These are phyloP conservation scores for Sus scrofa DNA, from an alignment of 2,113 vertebrate species.

Conservation along the genomic window T2T-Sscrofa CM000817.6:105888501-105889000, in stretches of 20 bases:
- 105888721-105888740: conserved; percentile 89
- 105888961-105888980: neutral
- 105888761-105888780: conserved; percentile 90
- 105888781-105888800: conserved; percentile 90
- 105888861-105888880: conserved; percentile 92
- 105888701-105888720: conserved; percentile 92
- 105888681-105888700: conserved; percentile 91
- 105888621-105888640: conserved; percentile 91
- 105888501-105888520: conserved; percentile 90
- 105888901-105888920: conserved; percentile 84
- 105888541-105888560: conserved; percentile 89
- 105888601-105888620: conserved; percentile 87
- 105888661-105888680: conserved; percentile 89
- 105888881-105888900: conserved; percentile 91
- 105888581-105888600: conserved; percentile 91
- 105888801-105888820: conserved; percentile 86
- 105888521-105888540: conserved; percentile 89
- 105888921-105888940: conserved; percentile 86
- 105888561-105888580: conserved; percentile 84
- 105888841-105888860: conserved; percentile 90
- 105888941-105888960: conserved; percentile 61
- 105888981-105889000: neutral
- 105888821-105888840: conserved; percentile 89
- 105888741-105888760: conserved; percentile 93
- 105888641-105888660: conserved; percentile 93